Evolutionary conservation across 2,888 invertebrate genomes (phyloP).

Genomic region (Perizoma affinitatum): DNA sequence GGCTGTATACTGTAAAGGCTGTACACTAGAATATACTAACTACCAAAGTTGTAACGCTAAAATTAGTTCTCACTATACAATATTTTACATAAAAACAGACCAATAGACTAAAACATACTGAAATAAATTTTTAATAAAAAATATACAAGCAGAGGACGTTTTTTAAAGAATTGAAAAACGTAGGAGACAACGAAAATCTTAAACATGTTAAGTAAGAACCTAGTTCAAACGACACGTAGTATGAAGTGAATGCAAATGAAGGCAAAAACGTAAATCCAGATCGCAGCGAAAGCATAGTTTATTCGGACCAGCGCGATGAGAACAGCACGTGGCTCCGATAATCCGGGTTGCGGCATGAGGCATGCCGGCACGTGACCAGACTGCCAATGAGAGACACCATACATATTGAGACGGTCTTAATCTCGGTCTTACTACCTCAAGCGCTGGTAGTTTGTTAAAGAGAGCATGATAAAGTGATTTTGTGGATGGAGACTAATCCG

Average conservation of each 20-base stretch:
- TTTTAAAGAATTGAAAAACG: neutral
- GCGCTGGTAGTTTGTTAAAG: constrained; percentile 25
- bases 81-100: too few relatives aligned
- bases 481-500: constrained; percentile 13
- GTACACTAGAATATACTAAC: too few relatives aligned
- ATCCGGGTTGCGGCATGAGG: constrained; percentile 46
- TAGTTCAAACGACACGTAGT: constrained; percentile 5
- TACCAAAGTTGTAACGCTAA: too few relatives aligned
- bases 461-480: constrained; percentile 22
- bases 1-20: too few relatives aligned
- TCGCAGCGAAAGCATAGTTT: constrained; percentile 31
- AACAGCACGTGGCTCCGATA: constrained; percentile 32
- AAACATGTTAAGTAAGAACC: neutral
- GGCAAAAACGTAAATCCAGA: constrained; percentile 28
- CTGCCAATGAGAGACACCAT: constrained; percentile 53
- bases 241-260: constrained; percentile 30
- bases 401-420: constrained; percentile 64
- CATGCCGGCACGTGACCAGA: constrained; percentile 62
- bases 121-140: too few relatives aligned
- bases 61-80: too few relatives aligned
- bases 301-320: constrained; percentile 23
- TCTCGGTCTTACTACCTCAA: constrained; percentile 41
- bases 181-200: neutral
- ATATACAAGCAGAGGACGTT: neutral
- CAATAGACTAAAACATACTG: neutral